Evolutionary conservation across 2,797 vertebrate genomes (phyloP), one percentile per base, ranked within the genome.

Genomic region (Nyctalus aviator): DNA sequence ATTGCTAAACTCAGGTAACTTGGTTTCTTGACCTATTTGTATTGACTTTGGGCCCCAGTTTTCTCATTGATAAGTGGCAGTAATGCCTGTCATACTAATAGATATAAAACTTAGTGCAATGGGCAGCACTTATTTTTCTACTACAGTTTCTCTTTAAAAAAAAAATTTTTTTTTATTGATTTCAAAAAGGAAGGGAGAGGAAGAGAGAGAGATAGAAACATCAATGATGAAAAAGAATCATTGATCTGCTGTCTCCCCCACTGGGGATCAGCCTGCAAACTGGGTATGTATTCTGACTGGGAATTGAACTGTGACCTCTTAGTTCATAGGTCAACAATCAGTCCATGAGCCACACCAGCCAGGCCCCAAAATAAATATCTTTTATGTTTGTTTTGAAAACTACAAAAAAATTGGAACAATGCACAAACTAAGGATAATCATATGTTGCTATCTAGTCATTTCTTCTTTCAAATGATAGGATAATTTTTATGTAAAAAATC

Each of bases 381-480:
- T 62, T 62, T 62, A 62, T 44, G 48, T 72, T 92, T 72, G 21
- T 79, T 79, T 85, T 79, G 37, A 79, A 92, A 81, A 79, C 20
- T 17, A 88, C 37, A 10, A 30, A 79, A 79, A 79, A 59, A 53
- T n/a, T 59, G 6, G 14, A 20, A 25, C 53, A 69, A 6, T 62
- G 4, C 15, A n/a, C 62, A 76, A 89, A 30, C 89, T 76, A 75
- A 82, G 44, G 25, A 35, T 59, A 81, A 50, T 68, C 27, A 79
- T 75, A 50, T 89, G 7, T 82, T 93, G 32, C 30, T 75, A n/a
- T 75, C 32, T 66, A 68, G 23, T 69, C n/a, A 20, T 71, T 48
- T 83, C 12, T 92, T 90, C 18, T 81, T 50, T 90, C 37, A 95
- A 85, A n/a, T 75, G 23, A 69, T 76, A 73, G 75, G 12, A 71